Base-by-base conservation (phyloP, 1,140 invertebrate species). In the Laodelphax striatellus region DNA sequence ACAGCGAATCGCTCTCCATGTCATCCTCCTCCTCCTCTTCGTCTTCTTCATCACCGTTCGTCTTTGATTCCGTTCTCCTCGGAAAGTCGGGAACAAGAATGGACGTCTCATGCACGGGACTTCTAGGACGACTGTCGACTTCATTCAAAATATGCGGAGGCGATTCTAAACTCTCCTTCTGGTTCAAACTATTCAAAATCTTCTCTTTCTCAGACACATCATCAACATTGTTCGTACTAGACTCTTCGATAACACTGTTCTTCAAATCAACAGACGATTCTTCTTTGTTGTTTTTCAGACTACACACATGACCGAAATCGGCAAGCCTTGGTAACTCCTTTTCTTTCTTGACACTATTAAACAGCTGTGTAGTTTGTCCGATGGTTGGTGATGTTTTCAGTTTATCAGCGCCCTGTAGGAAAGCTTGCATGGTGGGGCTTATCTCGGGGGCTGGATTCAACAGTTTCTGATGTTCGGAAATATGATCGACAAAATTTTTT, bases 391-490 rank as follows among this genome's bases (percentile, higher is more conserved):
- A 70, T 5, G 62, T 63, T 60, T 70, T 72, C 5, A 80, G 59
- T 53, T 77, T 80, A 16, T 72, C 75, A 0, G 77, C 73, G 6
- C 75, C 76, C 62, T 82, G 76, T 0, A 85, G 70, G 67, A 88
- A 86, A 1, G 82, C 83, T 66, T 86, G 83, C 85, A 88, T 88
- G 17, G 82, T 81, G 1, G 85, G 80, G 70, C 83, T 86, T 8
- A 86, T 84, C 62, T 85, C 81, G 0, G 84, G 77, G 0, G 89
- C 86, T 0, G 89, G 88, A 71, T 91, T 87, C 38, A 94, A 69
- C 60, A 92, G 72, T 68, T 93, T 93, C 68, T 94, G 91, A 65
- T 90, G 87, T 69, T 93, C 90, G 1, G 89, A 90, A 60, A 94
- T 93, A 58, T 85, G 87, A 24, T 86, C 88, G 41, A 89, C 82